These are phyloP conservation scores for Tetramorium alpestre DNA, from an alignment of 1,140 invertebrate species.

Conservation along the genomic window DNA sequence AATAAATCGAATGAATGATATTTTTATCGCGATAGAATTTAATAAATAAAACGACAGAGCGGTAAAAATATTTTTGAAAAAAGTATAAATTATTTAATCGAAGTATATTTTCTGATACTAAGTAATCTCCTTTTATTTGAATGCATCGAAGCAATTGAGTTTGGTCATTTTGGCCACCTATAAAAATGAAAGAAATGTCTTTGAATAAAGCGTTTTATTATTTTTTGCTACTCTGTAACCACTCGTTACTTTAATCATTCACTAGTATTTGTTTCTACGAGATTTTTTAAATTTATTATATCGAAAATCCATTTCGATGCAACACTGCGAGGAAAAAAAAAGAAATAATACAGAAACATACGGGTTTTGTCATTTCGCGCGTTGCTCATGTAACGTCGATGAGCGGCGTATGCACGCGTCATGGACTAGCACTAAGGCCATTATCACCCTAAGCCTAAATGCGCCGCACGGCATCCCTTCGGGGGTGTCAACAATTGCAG, in stretches of 20 bases:
- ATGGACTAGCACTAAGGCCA: constrained; percentile 78
- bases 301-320: background rate
- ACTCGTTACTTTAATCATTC: background rate
- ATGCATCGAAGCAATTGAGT: background rate
- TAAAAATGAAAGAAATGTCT: background rate
- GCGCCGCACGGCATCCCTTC: constrained; percentile 33
- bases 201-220: background rate
- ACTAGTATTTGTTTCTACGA: background rate
- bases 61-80: background rate
- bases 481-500: constrained; percentile 19
- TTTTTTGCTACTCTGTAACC: background rate
- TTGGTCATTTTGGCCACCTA: too few relatives aligned
- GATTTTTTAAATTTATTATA: background rate
- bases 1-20: background rate
- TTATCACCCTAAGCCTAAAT: constrained; percentile 78
- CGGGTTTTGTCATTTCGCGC: background rate
- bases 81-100: background rate
- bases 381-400: constrained; percentile 20
- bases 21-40: background rate
- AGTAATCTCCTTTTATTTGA: background rate
- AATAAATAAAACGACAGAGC: background rate
- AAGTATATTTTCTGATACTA: background rate
- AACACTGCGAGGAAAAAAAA: background rate
- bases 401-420: constrained; percentile 71
- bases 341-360: background rate